Evolutionary conservation across 64 coral and sea anemone genomes (phyloP).

Genomic region (Montipora sp.): DNA sequence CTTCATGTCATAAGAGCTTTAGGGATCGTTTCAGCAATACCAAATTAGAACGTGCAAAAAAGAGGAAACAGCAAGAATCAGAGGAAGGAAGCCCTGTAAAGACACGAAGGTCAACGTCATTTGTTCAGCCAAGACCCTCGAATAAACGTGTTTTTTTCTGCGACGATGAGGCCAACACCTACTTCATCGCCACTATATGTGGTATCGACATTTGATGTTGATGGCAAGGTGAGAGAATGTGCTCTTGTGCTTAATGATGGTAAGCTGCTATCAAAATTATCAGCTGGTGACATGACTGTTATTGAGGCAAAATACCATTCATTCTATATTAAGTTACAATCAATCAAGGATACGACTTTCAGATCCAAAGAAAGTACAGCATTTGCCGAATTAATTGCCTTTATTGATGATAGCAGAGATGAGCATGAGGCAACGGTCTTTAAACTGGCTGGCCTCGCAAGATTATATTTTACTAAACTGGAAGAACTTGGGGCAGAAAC

Average conservation of each 20-base stretch:
- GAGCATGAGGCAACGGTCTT: neutral
- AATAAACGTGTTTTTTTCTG: constrained; percentile 6
- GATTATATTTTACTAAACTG: neutral
- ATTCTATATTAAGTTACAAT: too few species aligned
- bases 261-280: too few species aligned
- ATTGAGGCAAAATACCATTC: too few species aligned
- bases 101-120: constrained; percentile 32
- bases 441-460: constrained; percentile 30
- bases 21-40: constrained; percentile 52
- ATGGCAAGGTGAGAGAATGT: constrained; percentile 37
- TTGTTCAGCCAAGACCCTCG: neutral
- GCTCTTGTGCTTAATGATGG: too few species aligned
- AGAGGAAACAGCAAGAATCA: neutral
- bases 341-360: too few species aligned
- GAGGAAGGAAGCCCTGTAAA: constrained; percentile 29
- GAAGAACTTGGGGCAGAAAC: constrained; percentile 9
- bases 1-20: constrained; percentile 29
- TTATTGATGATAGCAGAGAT: constrained; percentile 40
- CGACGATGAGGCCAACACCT: neutral
- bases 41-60: constrained; percentile 59
- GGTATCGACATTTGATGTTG: constrained; percentile 57
- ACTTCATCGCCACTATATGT: constrained; percentile 14
- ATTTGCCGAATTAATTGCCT: constrained; percentile 38
- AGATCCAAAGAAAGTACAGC: neutral
- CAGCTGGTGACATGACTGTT: too few species aligned